Evolutionary conservation across 2,113 vertebrate species (phyloP).

Genomic region (Albula goreensis): DNA sequence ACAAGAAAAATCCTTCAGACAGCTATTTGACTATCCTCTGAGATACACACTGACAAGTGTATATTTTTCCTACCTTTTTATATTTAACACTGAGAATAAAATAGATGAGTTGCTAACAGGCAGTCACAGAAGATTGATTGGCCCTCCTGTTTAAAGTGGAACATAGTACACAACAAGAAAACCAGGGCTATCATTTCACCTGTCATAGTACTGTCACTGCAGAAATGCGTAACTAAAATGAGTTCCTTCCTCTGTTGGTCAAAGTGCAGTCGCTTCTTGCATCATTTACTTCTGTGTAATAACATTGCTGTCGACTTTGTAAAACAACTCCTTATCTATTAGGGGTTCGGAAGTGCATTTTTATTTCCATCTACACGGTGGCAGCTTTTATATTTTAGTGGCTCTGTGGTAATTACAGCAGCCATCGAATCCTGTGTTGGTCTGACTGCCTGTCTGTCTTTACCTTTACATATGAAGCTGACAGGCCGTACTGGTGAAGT

Average conservation of each 20-base stretch:
- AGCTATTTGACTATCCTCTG: constrained; percentile 19
- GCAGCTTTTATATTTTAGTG: neutral
- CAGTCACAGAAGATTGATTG: neutral
- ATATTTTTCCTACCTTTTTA: neutral
- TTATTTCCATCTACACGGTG: neutral
- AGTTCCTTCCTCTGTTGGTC: neutral
- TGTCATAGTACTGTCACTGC: neutral
- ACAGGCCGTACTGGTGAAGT: neutral
- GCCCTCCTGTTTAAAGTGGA: neutral
- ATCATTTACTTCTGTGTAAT: neutral
- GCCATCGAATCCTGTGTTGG: neutral
- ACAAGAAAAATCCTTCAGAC: constrained; percentile 36
- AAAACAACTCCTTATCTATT: neutral
- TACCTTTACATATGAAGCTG: neutral
- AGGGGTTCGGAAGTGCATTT: neutral
- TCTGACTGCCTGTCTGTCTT: neutral
- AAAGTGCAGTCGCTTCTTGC: neutral
- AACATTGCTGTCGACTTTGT: neutral
- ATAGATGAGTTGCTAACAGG: constrained; percentile 37
- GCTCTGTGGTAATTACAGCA: neutral
- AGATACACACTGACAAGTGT: neutral
- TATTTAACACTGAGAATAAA: constrained; percentile 47
- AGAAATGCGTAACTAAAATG: neutral
- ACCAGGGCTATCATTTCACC: neutral
- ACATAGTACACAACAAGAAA: neutral